Evolutionary conservation across 1,140 invertebrate genomes (phyloP).

Genomic region (Microplitis mediator): DNA sequence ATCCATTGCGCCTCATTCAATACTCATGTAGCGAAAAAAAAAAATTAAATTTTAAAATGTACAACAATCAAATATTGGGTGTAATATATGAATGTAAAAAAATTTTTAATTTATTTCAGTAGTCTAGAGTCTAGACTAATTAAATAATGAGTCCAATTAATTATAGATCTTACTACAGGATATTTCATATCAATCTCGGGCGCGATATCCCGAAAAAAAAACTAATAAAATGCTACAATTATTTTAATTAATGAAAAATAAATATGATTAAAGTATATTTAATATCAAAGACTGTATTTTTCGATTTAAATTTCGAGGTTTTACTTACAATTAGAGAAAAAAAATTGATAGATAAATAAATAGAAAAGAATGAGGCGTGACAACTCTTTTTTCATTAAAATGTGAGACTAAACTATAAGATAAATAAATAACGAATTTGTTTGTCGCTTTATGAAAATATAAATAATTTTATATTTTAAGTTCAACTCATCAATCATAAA

Average conservation of each 20-base stretch:
- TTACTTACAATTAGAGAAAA: conserved; percentile 11
- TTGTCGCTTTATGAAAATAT: background rate
- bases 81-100: background rate
- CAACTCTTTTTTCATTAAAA: background rate
- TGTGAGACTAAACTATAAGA: too few species aligned
- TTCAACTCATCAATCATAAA: conserved; percentile 15
- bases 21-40: background rate
- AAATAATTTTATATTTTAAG: background rate
- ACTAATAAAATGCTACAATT: background rate
- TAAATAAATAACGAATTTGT: background rate
- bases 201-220: background rate
- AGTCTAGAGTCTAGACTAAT: background rate
- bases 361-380: background rate
- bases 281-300: conserved; percentile 37
- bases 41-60: background rate
- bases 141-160: background rate
- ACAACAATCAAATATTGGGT: background rate
- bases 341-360: background rate
- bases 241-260: conserved; percentile 5
- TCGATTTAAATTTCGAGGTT: conserved; percentile 28
- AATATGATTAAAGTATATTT: conserved; percentile 7
- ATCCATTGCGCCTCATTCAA: background rate
- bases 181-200: conserved; percentile 20
- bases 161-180: background rate
- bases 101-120: background rate